Percentiles rank a stretch among this genome's conserved stretches.
These are phyloP conservation scores for zebrafish (Danio rerio) DNA, from an alignment of 2,113 vertebrate genomes.

Conservation along the genomic window DNA sequence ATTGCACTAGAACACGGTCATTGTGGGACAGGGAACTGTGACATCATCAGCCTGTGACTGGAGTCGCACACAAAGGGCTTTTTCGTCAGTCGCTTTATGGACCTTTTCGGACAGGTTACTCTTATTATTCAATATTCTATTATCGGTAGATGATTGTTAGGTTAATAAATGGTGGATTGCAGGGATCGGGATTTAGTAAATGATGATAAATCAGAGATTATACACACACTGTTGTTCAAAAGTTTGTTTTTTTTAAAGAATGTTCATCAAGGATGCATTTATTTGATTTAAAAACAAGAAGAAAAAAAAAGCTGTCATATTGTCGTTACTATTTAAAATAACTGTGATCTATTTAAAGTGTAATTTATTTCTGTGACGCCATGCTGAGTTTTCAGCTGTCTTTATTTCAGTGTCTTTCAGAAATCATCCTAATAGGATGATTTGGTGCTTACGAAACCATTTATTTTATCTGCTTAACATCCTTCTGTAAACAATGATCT, in stretches of 20 bases:
- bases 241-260: background rate
- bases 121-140: constrained; percentile 51
- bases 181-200: constrained; percentile 3
- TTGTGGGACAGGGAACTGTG: constrained; percentile 9
- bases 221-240: background rate
- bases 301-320: background rate
- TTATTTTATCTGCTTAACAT: no score
- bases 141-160: constrained; percentile 42
- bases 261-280: background rate
- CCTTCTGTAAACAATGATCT: no score
- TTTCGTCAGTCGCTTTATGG: background rate
- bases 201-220: background rate
- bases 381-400: background rate
- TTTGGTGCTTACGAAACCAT: no score
- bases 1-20: constrained; percentile 36
- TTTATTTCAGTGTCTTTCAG: no score
- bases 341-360: background rate
- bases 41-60: constrained; percentile 42
- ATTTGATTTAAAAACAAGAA: background rate
- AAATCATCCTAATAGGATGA: no score
- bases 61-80: constrained; percentile 68
- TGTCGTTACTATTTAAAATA: background rate
- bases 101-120: constrained; percentile 16
- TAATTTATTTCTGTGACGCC: background rate
- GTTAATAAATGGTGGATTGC: background rate